phyloP scores from a whole-genome alignment of 2,113 vertebrate genomes.

The Heterocephalus glaber region DNA sequence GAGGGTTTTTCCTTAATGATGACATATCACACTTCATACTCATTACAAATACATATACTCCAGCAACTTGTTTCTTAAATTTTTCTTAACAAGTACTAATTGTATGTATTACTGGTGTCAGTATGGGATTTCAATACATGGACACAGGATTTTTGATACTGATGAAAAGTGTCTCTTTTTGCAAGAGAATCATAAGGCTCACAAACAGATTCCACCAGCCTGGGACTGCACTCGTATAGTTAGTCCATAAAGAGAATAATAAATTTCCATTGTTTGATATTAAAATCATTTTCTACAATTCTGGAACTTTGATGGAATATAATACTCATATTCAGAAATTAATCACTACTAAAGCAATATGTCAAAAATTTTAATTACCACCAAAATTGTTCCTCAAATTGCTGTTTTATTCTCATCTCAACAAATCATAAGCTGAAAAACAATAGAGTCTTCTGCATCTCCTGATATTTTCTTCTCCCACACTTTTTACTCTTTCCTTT shows the following conservation, averaged over 20 bases:
- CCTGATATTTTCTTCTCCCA: constrained; percentile 7
- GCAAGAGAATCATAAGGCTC: background rate
- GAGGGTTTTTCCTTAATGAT: background rate
- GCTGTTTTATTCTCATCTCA: constrained; percentile 33
- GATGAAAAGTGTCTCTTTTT: background rate
- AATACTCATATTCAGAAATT: background rate
- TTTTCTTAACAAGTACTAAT: too few relatives aligned
- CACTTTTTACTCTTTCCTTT: background rate
- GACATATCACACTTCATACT: background rate
- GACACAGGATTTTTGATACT: too few relatives aligned
- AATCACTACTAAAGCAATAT: constrained; percentile 29
- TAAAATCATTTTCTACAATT: background rate
- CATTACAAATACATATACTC: background rate
- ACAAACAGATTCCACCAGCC: background rate
- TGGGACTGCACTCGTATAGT: background rate
- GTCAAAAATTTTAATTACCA: background rate
- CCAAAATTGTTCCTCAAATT: background rate
- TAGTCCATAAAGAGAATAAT: background rate
- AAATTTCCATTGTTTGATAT: background rate
- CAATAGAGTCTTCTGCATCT: background rate
- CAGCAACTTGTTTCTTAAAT: background rate
- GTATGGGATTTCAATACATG: fast-evolving
- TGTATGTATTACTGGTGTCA: background rate
- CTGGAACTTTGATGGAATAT: background rate
- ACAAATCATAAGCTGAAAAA: constrained; percentile 20